A percentile compares a stretch with the other conserved stretches of the same genome.
Evolutionary conservation across 2,113 vertebrate genomes (phyloP).

Genomic region (Anarrhichthys ocellatus): DNA sequence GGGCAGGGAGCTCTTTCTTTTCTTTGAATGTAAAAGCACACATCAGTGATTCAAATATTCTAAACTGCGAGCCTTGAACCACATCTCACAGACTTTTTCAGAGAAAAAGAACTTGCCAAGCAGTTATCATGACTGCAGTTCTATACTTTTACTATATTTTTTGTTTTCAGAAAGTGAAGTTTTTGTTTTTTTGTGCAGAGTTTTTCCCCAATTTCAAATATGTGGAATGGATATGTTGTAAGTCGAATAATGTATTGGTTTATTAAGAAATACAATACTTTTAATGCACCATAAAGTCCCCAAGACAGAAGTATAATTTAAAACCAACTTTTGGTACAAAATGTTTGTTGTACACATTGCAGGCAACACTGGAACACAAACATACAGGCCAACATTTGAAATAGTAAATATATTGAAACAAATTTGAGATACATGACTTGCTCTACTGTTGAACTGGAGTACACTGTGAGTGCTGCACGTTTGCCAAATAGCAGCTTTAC

Average conservation of each 20-base stretch:
- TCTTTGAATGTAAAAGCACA: not conserved
- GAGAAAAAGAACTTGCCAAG: not conserved
- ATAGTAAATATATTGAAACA: not conserved
- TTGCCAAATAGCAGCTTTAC: slow-evolving; percentile 13
- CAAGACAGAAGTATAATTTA: not conserved
- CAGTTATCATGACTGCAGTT: not conserved
- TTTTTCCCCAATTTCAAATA: not conserved
- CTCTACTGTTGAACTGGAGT: slow-evolving; percentile 1
- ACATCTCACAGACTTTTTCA: not conserved
- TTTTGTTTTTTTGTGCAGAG: too few species aligned
- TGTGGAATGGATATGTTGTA: not conserved
- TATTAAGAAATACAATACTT: not conserved
- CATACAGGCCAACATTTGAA: not conserved
- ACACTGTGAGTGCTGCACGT: not conserved
- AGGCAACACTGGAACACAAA: not conserved
- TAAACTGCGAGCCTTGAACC: not conserved
- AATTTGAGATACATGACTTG: not conserved
- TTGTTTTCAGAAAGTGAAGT: not conserved
- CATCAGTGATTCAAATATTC: not conserved
- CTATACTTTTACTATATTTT: not conserved
- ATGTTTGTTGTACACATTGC: not conserved
- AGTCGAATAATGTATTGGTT: not conserved
- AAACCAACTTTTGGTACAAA: not conserved
- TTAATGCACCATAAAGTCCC: not conserved
- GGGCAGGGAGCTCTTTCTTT: not conserved